Percentiles rank a stretch among this genome's conserved stretches.
Evolutionary conservation across 2,113 vertebrate species (phyloP).

Genomic region (Malurus melanocephalus): DNA sequence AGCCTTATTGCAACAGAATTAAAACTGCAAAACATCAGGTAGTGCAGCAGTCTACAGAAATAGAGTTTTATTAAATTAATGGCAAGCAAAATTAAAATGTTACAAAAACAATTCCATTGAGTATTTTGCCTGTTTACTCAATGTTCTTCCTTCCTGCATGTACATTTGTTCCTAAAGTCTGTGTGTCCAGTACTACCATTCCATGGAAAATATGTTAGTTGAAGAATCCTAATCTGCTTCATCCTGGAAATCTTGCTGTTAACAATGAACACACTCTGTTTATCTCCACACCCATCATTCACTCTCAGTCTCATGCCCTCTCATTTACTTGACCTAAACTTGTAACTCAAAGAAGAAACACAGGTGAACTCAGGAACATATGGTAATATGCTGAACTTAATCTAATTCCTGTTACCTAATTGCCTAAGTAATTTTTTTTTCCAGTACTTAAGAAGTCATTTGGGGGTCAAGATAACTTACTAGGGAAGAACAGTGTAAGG

Average conservation of each 20-base stretch:
- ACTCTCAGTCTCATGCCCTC: background rate
- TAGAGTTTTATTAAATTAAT: background rate
- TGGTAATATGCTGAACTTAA: background rate
- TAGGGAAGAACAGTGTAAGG: background rate
- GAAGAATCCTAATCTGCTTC: constrained; percentile 52
- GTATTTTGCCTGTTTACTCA: constrained; percentile 3
- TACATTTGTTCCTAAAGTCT: constrained; percentile 21
- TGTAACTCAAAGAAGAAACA: constrained; percentile 10
- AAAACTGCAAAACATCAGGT: background rate
- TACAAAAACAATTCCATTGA: constrained; percentile 3
- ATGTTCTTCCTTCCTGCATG: constrained; percentile 32
- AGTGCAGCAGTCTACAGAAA: background rate
- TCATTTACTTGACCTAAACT: constrained; percentile 10
- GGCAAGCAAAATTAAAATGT: background rate
- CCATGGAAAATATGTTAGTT: constrained; percentile 30
- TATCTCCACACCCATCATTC: constrained; percentile 38
- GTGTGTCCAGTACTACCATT: background rate
- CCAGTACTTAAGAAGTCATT: constrained; percentile 8
- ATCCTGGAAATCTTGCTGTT: constrained; percentile 39
- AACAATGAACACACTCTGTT: constrained; percentile 32
- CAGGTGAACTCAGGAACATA: constrained; percentile 32
- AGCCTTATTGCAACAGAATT: background rate
- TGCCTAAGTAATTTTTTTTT: background rate
- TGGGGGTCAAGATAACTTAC: constrained; percentile 11
- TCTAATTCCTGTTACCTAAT: constrained; percentile 32